phyloP scores from a whole-genome alignment of 1,140 invertebrate genomes.

The Heliconius himera region DNA sequence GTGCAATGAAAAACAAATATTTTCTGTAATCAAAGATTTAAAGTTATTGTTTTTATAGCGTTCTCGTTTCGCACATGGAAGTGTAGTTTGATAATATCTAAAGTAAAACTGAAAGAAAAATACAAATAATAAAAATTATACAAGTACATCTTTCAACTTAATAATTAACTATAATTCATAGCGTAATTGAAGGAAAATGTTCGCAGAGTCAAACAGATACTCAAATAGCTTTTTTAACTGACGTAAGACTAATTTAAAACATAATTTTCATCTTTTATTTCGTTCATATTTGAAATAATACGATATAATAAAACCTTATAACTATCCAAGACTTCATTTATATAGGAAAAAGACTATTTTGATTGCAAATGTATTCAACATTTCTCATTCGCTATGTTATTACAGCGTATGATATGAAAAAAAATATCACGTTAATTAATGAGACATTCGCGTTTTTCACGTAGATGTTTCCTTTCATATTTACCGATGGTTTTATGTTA shows the following conservation, averaged over 20 bases:
- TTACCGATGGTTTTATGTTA: constrained; percentile 6
- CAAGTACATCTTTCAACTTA: too few species aligned
- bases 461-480: constrained; percentile 15
- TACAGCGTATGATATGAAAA: background rate
- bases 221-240: too few species aligned
- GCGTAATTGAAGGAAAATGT: background rate
- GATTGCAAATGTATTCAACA: background rate
- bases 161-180: too few species aligned
- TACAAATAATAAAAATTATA: too few species aligned
- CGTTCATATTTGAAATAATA: background rate
- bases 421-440: constrained; percentile 14
- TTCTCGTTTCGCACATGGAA: too few species aligned
- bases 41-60: too few species aligned
- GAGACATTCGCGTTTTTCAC: constrained; percentile 12
- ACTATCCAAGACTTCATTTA: background rate
- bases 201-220: background rate
- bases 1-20: too few species aligned
- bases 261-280: background rate
- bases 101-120: too few species aligned
- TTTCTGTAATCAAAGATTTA: too few species aligned
- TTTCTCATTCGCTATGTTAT: background rate
- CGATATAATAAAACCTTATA: background rate
- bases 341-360: background rate
- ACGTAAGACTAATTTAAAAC: background rate
- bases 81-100: too few species aligned